Evolutionary conservation across 1,140 invertebrate genomes (phyloP).

Genomic region (Trichogramma pretiosum): DNA sequence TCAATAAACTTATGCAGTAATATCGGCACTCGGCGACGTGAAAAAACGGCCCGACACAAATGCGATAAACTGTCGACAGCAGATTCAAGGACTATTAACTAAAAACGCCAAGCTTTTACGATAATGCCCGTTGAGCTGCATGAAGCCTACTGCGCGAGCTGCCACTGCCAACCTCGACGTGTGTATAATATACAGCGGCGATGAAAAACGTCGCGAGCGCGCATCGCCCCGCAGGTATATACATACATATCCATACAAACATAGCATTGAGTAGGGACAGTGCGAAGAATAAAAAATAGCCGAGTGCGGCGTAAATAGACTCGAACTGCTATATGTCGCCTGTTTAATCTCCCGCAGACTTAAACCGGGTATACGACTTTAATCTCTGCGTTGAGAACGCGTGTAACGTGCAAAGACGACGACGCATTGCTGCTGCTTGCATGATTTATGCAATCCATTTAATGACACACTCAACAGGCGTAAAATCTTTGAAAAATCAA

Average conservation of each 20-base stretch:
- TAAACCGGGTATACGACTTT: too few species aligned
- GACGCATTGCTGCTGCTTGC: too few species aligned
- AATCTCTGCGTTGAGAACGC: conserved; percentile 10
- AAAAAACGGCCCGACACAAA: neutral
- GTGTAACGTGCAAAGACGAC: too few species aligned
- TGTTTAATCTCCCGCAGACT: too few species aligned
- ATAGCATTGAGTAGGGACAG: too few species aligned
- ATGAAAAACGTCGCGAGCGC: neutral
- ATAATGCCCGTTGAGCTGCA: too few species aligned
- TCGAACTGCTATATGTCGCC: neutral
- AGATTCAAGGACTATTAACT: neutral
- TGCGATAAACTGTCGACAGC: neutral
- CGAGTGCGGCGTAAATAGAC: conserved; percentile 9
- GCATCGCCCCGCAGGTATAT: too few species aligned
- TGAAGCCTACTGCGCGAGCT: too few species aligned
- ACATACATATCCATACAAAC: too few species aligned
- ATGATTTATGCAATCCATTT: conserved; percentile 18
- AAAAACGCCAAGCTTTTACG: conserved; percentile 3
- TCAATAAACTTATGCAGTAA: neutral
- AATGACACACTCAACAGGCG: conserved; percentile 10
- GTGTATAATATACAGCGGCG: too few species aligned
- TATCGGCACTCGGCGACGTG: neutral
- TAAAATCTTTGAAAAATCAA: conserved; percentile 14
- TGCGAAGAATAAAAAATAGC: conserved; percentile 1
- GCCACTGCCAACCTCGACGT: too few species aligned